Evolutionary conservation across 1,140 invertebrate genomes (phyloP).

Genomic region (Rhagoletis zephyria): DNA sequence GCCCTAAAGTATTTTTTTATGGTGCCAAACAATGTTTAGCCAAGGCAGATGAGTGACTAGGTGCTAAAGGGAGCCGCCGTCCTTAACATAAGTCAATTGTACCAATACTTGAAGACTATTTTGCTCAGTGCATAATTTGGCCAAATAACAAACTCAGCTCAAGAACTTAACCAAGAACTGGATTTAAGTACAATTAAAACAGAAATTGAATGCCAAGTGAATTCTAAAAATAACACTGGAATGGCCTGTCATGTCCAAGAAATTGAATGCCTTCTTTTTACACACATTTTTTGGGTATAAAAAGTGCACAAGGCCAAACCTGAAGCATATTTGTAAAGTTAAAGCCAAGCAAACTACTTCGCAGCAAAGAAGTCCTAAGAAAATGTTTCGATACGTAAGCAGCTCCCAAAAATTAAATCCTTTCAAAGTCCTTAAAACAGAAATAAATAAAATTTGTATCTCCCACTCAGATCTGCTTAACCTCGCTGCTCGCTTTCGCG

Average conservation of each 20-base stretch:
- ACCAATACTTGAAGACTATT: not conserved
- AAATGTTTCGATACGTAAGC: constrained; percentile 30
- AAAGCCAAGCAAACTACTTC: not conserved
- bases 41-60: too few species aligned
- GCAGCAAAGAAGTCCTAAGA: not conserved
- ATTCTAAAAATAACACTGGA: not conserved
- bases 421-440: not conserved
- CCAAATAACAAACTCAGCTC: constrained; percentile 2
- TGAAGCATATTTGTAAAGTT: not conserved
- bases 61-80: too few species aligned
- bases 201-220: not conserved
- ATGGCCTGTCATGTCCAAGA: not conserved
- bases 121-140: constrained; percentile 35
- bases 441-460: not conserved
- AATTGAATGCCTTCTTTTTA: not conserved
- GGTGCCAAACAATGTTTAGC: too few species aligned
- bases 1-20: too few species aligned
- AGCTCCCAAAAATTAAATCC: not conserved
- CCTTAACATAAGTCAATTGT: too few species aligned
- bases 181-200: constrained; percentile 4
- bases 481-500: not conserved
- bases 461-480: constrained; percentile 5
- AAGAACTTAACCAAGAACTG: not conserved
- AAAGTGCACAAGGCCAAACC: not conserved
- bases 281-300: constrained; percentile 3